phyloP scores from a whole-genome alignment of 2,113 vertebrate genomes.

The Neogobius melanostomus region DNA sequence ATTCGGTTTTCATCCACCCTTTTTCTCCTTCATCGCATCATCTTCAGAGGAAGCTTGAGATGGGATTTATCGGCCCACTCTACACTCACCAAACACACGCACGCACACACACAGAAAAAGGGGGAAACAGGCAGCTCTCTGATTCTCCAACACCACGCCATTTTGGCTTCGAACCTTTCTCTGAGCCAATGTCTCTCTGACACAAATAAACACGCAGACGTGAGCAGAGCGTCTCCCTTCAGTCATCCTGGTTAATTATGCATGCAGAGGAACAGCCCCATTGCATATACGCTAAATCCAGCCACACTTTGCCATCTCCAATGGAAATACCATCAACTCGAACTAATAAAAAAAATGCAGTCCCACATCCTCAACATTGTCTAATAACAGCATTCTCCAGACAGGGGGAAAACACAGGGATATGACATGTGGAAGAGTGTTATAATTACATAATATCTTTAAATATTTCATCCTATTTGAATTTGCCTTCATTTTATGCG shows the following conservation, averaged over 20 bases:
- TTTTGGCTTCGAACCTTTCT: constrained; percentile 50
- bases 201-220: constrained; percentile 44
- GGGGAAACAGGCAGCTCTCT: constrained; percentile 36
- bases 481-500: too few species aligned
- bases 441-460: too few species aligned
- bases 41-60: constrained; percentile 71
- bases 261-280: constrained; percentile 64
- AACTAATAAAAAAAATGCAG: constrained; percentile 16
- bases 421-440: too few species aligned
- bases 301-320: constrained; percentile 43
- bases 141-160: constrained; percentile 49
- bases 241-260: constrained; percentile 72
- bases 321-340: constrained; percentile 23
- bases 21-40: constrained; percentile 71
- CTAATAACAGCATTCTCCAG: constrained; percentile 40
- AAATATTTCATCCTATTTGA: too few species aligned
- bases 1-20: constrained; percentile 64
- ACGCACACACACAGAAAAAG: constrained; percentile 16
- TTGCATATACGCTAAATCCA: constrained; percentile 29
- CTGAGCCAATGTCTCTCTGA: constrained; percentile 56
- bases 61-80: constrained; percentile 67
- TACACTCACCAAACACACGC: not conserved
- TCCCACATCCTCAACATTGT: constrained; percentile 41
- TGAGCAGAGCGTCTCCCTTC: constrained; percentile 48
- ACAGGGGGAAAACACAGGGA: not conserved